These are phyloP conservation scores for Gasteruption jaculator DNA, from an alignment of 2,888 invertebrate genomes.

Conservation along the genomic window DNA sequence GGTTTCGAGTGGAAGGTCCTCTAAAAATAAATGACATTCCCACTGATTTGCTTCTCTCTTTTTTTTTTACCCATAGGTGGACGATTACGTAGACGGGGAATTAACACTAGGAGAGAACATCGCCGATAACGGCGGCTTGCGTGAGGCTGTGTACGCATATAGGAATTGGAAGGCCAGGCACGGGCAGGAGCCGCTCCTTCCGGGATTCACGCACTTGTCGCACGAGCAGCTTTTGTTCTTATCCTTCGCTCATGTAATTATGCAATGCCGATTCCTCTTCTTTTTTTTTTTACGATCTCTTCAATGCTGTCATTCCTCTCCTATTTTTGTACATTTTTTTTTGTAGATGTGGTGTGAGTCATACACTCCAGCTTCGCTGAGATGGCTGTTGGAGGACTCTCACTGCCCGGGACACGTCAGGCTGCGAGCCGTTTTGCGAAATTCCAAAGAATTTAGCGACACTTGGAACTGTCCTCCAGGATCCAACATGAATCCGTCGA, in stretches of 20 bases:
- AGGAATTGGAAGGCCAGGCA: conserved; percentile 56
- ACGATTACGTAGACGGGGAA: conserved; percentile 66
- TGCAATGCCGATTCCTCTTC: neutral
- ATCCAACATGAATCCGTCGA: conserved; percentile 57
- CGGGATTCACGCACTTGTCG: conserved; percentile 68
- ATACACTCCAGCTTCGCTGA: conserved; percentile 60
- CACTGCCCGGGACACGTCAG: conserved; percentile 72
- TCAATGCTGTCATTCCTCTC: neutral
- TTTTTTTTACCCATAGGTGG: too few species aligned
- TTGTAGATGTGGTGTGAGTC: conserved; percentile 81
- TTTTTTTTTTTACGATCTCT: conserved; percentile 53
- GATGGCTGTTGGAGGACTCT: conserved; percentile 65
- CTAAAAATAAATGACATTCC: too few species aligned
- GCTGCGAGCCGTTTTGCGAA: conserved; percentile 66
- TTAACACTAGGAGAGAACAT: conserved; percentile 77
- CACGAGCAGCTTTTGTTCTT: conserved; percentile 77
- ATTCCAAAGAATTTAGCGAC: conserved; percentile 68
- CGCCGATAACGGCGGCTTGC: conserved; percentile 78
- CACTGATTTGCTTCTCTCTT: too few species aligned
- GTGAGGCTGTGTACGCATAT: conserved; percentile 69
- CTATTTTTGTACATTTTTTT: conserved; percentile 10
- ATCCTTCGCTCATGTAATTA: conserved; percentile 73
- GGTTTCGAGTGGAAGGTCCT: too few species aligned
- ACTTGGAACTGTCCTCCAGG: conserved; percentile 55
- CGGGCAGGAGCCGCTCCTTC: conserved; percentile 63